phyloP scores from a whole-genome alignment of 2,797 vertebrate species.

The Fundulus diaphanus region DNA sequence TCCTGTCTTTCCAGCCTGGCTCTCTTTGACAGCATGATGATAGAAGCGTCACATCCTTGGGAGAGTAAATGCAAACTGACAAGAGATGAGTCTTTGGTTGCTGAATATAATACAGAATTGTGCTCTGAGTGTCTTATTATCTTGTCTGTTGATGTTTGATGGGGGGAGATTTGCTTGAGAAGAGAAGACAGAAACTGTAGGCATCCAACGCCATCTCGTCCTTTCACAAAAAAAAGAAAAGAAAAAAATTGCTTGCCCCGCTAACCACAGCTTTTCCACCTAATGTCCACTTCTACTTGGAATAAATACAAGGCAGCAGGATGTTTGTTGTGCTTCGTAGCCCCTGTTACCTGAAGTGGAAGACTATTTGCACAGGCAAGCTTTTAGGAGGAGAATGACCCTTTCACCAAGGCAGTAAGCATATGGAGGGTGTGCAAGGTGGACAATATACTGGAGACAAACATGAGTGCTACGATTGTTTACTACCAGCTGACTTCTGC shows the following conservation, averaged over 20 bases:
- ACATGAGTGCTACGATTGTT: constrained; percentile 71
- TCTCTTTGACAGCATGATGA: constrained; percentile 99
- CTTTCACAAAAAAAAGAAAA: constrained; percentile 79
- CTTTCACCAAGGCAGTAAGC: constrained; percentile 71
- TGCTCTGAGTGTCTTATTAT: constrained; percentile 99
- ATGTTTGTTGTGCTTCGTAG: constrained; percentile 91
- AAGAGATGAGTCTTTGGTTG: constrained; percentile 99
- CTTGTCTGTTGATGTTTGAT: constrained; percentile 99
- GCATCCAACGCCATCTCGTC: constrained; percentile 89
- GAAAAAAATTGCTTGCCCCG: constrained; percentile 95
- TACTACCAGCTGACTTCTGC: constrained; percentile 50
- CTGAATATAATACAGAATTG: constrained; percentile 99
- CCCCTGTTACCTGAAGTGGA: constrained; percentile 93
- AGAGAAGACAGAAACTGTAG: constrained; percentile 92
- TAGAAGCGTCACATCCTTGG: constrained; percentile 98
- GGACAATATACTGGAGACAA: constrained; percentile 75
- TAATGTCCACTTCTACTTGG: constrained; percentile 98
- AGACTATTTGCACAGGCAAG: constrained; percentile 89
- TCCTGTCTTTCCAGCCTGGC: constrained; percentile 92
- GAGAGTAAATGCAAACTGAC: constrained; percentile 99
- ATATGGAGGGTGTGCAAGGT: constrained; percentile 67
- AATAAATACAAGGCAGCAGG: constrained; percentile 94
- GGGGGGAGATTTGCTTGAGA: constrained; percentile 94
- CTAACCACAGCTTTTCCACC: constrained; percentile 98
- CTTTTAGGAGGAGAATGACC: constrained; percentile 82